A percentile compares a stretch with the other conserved stretches of the same genome.
Conservation (phyloP, 2,113 vertebrate species). For the Elephantulus edwardii region DNA sequence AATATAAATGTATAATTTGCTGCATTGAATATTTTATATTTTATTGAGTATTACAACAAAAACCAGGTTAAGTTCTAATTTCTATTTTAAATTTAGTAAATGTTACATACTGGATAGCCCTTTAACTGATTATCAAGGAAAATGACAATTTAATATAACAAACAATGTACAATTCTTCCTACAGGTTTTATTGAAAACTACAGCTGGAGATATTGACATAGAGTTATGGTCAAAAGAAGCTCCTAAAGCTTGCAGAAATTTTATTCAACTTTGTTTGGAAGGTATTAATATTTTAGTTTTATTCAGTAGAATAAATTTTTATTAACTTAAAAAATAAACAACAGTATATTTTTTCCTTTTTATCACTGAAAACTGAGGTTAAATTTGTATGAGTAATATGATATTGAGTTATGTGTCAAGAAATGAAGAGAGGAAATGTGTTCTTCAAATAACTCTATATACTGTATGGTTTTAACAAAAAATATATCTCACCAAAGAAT, state of each 20-base stretch:
- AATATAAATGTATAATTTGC: not conserved
- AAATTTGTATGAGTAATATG: not conserved
- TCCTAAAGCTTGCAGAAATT: slow-evolving; percentile 97
- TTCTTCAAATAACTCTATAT: not conserved
- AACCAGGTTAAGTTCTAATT: slow-evolving; percentile 29
- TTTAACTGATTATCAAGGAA: slow-evolving; percentile 38
- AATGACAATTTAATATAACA: slow-evolving; percentile 28
- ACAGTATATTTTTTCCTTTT: not conserved
- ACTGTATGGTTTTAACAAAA: slow-evolving; percentile 34
- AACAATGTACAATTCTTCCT: slow-evolving; percentile 24
- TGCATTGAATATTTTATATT: slow-evolving; percentile 33
- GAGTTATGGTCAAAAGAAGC: slow-evolving; percentile 98
- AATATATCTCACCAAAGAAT: slow-evolving; percentile 19
- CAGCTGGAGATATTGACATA: slow-evolving; percentile 97
- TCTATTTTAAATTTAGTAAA: slow-evolving; percentile 44
- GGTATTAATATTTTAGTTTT: slow-evolving; percentile 83
- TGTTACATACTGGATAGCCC: not conserved
- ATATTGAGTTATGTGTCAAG: not conserved
- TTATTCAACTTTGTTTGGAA: slow-evolving; percentile 97
- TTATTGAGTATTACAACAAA: slow-evolving; percentile 22
- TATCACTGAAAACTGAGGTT: not conserved
- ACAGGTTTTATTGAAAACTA: slow-evolving; percentile 96
- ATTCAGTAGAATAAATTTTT: slow-evolving; percentile 7
- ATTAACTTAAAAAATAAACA: slow-evolving; percentile 42
- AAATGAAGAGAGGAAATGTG: not conserved